Percentiles rank a stretch among this genome's conserved stretches.
These are phyloP conservation scores for Channa argus DNA, from an alignment of 2,113 vertebrate genomes.

Conservation along the genomic window DNA sequence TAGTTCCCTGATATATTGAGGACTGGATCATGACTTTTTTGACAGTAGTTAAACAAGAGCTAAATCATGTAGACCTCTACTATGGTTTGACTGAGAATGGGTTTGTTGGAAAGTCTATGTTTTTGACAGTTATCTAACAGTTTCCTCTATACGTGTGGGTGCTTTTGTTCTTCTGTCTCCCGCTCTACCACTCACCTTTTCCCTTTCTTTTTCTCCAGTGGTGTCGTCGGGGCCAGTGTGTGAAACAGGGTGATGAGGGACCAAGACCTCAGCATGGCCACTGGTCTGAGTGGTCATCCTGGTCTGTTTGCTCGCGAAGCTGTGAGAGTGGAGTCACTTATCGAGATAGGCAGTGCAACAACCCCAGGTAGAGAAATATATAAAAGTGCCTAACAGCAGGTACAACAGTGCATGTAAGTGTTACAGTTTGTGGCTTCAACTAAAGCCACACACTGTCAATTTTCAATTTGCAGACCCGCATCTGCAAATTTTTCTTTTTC, in stretches of 20 bases:
- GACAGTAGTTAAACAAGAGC: slow-evolving; percentile 41
- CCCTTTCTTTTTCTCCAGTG: slow-evolving; percentile 78
- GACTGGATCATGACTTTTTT: slow-evolving; percentile 5
- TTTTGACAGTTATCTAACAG: slow-evolving; percentile 17
- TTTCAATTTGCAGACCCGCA: too few species aligned
- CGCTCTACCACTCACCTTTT: neutral
- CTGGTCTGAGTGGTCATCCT: slow-evolving; percentile 91
- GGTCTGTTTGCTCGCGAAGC: slow-evolving; percentile 89
- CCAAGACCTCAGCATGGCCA: slow-evolving; percentile 86
- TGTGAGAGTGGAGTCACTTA: slow-evolving; percentile 89
- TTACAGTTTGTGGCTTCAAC: too few species aligned
- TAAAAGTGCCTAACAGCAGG: neutral
- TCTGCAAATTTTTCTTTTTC: too few species aligned
- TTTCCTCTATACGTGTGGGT: neutral
- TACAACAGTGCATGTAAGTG: neutral
- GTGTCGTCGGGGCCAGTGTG: slow-evolving; percentile 92
- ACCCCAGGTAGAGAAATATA: slow-evolving; percentile 81
- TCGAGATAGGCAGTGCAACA: slow-evolving; percentile 88
- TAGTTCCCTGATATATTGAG: slow-evolving; percentile 29
- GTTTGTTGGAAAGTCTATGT: slow-evolving; percentile 11
- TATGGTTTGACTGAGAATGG: slow-evolving; percentile 25
- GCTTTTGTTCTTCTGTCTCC: neutral
- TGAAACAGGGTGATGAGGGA: slow-evolving; percentile 89
- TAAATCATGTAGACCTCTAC: slow-evolving; percentile 4
- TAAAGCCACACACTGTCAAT: too few species aligned